phyloP scores from a whole-genome alignment of 1,140 invertebrate genomes.

The Alviniconcha marisindica region DNA sequence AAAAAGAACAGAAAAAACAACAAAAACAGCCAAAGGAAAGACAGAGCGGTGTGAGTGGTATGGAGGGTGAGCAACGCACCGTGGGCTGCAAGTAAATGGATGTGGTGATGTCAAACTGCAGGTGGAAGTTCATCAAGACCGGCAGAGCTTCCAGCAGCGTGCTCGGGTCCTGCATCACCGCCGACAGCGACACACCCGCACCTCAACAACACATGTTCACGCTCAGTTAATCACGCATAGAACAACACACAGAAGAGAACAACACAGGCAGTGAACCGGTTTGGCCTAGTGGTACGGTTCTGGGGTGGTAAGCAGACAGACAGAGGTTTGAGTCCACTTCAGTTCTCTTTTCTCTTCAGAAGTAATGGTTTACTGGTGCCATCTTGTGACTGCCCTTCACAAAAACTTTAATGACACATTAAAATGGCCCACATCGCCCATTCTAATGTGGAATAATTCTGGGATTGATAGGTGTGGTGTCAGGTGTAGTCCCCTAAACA shows the following conservation, averaged over 20 bases:
- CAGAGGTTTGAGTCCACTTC: too few species aligned
- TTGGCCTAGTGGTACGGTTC: too few species aligned
- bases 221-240: neutral
- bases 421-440: too few species aligned
- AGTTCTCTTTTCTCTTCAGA: too few species aligned
- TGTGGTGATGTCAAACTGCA: conserved; percentile 6
- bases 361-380: too few species aligned
- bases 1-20: conserved; percentile 15
- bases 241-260: neutral
- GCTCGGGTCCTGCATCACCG: conserved; percentile 31
- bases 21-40: neutral
- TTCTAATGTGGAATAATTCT: too few species aligned
- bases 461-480: too few species aligned
- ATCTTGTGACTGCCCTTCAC: too few species aligned
- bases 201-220: too few species aligned
- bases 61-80: conserved; percentile 11
- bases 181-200: conserved; percentile 32
- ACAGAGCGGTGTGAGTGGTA: conserved; percentile 4
- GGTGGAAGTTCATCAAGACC: conserved; percentile 9
- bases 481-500: too few species aligned
- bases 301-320: too few species aligned
- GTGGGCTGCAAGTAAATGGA: conserved; percentile 23
- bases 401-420: too few species aligned
- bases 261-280: neutral
- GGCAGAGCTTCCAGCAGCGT: conserved; percentile 27